Conservation (phyloP, 2,888 invertebrate species). For the Gerris lacustris region DNA sequence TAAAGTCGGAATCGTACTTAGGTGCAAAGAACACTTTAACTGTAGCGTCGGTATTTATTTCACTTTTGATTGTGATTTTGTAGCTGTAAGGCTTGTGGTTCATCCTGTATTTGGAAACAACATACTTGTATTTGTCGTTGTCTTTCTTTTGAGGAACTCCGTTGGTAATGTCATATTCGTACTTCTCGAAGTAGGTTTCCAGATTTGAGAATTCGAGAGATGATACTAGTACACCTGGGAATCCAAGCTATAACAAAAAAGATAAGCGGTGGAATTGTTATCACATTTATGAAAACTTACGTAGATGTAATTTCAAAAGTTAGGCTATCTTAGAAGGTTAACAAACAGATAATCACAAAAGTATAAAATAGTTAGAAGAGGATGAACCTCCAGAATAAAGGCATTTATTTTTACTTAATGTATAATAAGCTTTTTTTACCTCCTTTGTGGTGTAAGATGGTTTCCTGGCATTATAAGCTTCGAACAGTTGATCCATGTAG, state of each 20-base stretch:
- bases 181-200: constrained; percentile 56
- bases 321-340: too few species aligned
- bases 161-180: constrained; percentile 52
- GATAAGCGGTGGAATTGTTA: not conserved
- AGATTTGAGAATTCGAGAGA: constrained; percentile 51
- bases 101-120: constrained; percentile 48
- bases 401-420: too few species aligned
- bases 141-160: constrained; percentile 38
- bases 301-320: too few species aligned
- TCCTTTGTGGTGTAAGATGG: constrained; percentile 48
- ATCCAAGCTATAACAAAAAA: constrained; percentile 39
- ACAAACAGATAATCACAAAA: too few species aligned
- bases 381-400: too few species aligned
- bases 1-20: constrained; percentile 47
- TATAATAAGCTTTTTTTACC: constrained; percentile 16
- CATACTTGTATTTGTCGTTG: constrained; percentile 26
- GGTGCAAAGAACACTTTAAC: constrained; percentile 58
- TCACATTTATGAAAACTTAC: too few species aligned
- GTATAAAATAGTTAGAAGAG: too few species aligned
- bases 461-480: constrained; percentile 48
- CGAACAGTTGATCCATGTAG: constrained; percentile 43
- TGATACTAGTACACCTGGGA: constrained; percentile 52
- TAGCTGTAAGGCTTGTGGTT: constrained; percentile 53
- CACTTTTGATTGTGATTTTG: constrained; percentile 45
- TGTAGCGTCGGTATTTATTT: constrained; percentile 46